Evolutionary conservation across 2,113 vertebrate genomes (phyloP), one percentile per base, ranked within the genome.

Genomic region (Panthera tigris): DNA sequence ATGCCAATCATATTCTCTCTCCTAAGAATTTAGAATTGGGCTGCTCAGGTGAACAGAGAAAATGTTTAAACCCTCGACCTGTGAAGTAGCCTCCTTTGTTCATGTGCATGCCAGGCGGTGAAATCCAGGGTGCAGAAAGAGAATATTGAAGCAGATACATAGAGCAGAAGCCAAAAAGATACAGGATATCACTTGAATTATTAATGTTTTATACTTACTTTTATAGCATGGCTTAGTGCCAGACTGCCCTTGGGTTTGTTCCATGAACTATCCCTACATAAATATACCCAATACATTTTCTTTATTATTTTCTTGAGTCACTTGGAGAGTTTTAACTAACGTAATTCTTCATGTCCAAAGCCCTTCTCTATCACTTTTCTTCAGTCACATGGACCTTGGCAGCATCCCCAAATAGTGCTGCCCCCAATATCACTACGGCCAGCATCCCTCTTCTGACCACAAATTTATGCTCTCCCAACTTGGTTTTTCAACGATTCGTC

Each of bases 301-400:
- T 85, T 85, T 55, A 69, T 76, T 91, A 6, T 84, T 97, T 88
- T 41, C 31, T 94, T 79, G 52, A 87, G 29, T 86, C 95, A 36
- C 52, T 39, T 82, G 29, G 52, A 76, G 55, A 82, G 10, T 71
- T 95, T 97, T 95, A 89, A 79, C 33, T 84, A 57, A 50, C 15
- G 9, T 69, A 86, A 89, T 55, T 74, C 66, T 89, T 97, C 41
- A 74, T 65, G n/a, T 93, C 25, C 8, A 45, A 36, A 45, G n/a
- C 65, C 23, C 23, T 82, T 71, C 57, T 86, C 29, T 48, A 86
- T 79, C 45, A 41, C 7, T 78, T 65, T 89, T 71, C 50, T 66
- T 78, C 31, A 57, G 16, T 82, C 36, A 89, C 91, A 31, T 48
- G 55, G 63, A 84, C 63, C 29, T 95, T 86, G 50, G 66, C 74